Evolutionary conservation across 1,140 invertebrate species (phyloP), one percentile per base, ranked within the genome.

Genomic region (Drosophila teissieri): DNA sequence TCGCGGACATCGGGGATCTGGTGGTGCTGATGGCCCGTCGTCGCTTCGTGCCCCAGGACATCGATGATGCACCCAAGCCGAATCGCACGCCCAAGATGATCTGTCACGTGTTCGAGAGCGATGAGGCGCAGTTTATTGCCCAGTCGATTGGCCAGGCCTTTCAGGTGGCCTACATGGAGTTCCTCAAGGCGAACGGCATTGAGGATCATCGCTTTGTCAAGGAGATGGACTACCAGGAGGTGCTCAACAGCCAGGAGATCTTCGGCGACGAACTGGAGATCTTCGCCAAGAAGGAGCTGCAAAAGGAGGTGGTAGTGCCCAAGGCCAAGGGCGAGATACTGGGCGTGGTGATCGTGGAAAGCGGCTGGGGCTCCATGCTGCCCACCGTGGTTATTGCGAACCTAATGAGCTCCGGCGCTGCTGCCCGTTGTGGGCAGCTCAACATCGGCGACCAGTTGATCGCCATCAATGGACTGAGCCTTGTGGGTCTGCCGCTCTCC

Each of bases 381-480:
- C 99, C 99, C 14, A 99, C 99, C 4, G 98, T 99, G 19, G 98
- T 99, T 2, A 98, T 99, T 86, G 99, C 99, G 22, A 99, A 99
- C 93, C 94, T 99, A 76, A 97, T 97, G 73, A 98, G 98, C 7
- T 95, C 96, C 7, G 98, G 98, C 12, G 98, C 99, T 2, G 98
- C 98, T 12, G 98, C 98, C 1, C 94, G 98, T 37, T 99, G 98
- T 93, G 98, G 98, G 36, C 97, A 99, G 85, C 95, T 99, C 10
- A 99, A 99, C 93, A 99, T 99, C 92, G 99, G 99, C 39, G 99
- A 99, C 94, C 98, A 99, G 94, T 98, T 99, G 91, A 99, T 99
- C 89, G 98, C 98, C 64, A 99, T 99, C 69, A 99, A 99, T 93
- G 99, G 99, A 14, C 97, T 99, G 61, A 99, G 98, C 83, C 94